Percentiles rank a stretch among this genome's conserved stretches.
Conservation (phyloP, 2,888 invertebrate genomes). For the Hyppa rectilinea region DNA sequence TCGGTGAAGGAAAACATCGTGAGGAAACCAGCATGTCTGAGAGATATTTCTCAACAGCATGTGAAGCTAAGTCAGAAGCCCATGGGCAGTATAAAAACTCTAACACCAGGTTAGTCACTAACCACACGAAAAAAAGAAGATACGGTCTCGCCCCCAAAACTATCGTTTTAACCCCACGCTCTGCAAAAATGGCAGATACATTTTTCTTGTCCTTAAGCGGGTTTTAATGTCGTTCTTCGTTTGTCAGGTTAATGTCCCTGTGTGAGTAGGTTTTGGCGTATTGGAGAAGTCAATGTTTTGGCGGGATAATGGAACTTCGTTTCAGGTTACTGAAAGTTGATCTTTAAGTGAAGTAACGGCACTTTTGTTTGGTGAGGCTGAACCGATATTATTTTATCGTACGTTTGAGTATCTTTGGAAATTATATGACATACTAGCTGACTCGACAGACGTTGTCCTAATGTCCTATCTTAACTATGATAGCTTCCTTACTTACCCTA, state of each 20-base stretch:
- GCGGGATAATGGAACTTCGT: background rate
- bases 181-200: slow-evolving; percentile 50
- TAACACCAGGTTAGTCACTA: too few species aligned
- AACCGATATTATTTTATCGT: background rate
- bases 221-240: slow-evolving; percentile 41
- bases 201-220: slow-evolving; percentile 35
- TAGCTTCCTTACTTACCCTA: too few species aligned
- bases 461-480: too few species aligned
- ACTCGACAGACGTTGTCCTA: too few species aligned
- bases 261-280: slow-evolving; percentile 46
- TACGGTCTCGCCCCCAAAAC: slow-evolving; percentile 14
- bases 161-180: slow-evolving; percentile 48
- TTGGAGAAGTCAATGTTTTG: slow-evolving; percentile 22
- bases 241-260: slow-evolving; percentile 43
- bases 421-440: background rate
- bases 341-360: background rate
- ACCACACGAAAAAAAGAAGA: too few species aligned
- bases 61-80: too few species aligned
- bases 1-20: too few species aligned
- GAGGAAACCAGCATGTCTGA: too few species aligned
- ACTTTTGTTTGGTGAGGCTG: background rate
- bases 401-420: background rate
- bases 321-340: slow-evolving; percentile 9
- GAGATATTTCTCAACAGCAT: too few species aligned
- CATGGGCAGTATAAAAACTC: too few species aligned